Evolutionary conservation across 2,888 invertebrate genomes (phyloP), one percentile per base, ranked within the genome.

Genomic region (Hipparchia sbordonii): DNA sequence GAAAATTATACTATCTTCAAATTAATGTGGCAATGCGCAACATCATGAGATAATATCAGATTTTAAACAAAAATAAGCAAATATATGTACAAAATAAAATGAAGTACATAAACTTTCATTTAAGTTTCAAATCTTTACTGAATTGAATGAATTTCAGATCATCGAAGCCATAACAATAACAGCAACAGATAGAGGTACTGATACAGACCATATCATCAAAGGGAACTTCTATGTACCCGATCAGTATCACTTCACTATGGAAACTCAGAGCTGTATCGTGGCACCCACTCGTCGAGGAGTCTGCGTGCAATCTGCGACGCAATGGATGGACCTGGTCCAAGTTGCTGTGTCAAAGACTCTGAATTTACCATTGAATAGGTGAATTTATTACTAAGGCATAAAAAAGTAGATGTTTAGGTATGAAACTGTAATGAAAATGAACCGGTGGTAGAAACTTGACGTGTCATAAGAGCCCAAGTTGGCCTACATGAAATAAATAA

Each of bases 161-260:
- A 89, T 89, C 3, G 77, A 88, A 74, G 89, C 90, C 2, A 81
- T 82, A 3, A 79, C 82, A 8, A 74, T 91, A 3, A 82, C 86
- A 59, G 87, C 94, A 0, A 85, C 82, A 6, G 86, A 85, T 76
- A 84, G 77, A 72, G 94, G 93, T 10, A 84, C 82, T 0, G 88
- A 95, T 62, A 82, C 90, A 6, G 89, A 88, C 9, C 89, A 95
- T 65, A 92, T 92, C 0, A 86, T 96, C 8, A 94, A 92, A 70
- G 97, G 97, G 0, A 89, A 82, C 3, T 95, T 94, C 74, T 82
- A 89, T 9, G 83, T 94, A 13, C 95, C 95, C 0, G 86, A 94
- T 0, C 97, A 97, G 82, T 97, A 96, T 84, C 97, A 97, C 86
- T 97, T 95, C 79, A 95, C 96, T 0, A 96, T 97, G 97, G 97